Evolutionary conservation across 1,140 invertebrate species (phyloP).

Genomic region (Choristoneura fumiferana): DNA sequence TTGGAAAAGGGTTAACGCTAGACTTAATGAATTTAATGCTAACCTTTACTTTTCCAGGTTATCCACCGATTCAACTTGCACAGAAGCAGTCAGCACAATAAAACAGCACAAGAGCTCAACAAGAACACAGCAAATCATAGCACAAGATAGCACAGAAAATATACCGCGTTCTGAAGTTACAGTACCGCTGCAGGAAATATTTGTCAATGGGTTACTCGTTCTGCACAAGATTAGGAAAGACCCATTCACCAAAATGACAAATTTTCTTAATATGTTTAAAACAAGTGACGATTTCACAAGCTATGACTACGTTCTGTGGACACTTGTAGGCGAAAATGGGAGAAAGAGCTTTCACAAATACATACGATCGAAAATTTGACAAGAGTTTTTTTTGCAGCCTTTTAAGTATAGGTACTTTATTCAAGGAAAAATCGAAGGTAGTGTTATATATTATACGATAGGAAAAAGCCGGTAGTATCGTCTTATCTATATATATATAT

Average conservation of each 20-base stretch:
- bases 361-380: constrained; percentile 7
- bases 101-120: too few species aligned
- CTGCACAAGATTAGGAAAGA: not conserved
- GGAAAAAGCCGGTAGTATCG: too few species aligned
- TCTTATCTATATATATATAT: too few species aligned
- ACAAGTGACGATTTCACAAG: not conserved
- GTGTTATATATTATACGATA: too few species aligned
- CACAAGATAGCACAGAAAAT: not conserved
- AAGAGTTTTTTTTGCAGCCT: too few species aligned
- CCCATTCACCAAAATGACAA: not conserved
- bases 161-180: too few species aligned
- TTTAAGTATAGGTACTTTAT: too few species aligned
- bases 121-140: not conserved
- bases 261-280: not conserved
- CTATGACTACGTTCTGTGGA: not conserved
- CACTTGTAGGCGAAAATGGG: not conserved
- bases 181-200: not conserved
- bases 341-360: not conserved
- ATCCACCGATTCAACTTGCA: too few species aligned
- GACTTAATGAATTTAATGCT: not conserved
- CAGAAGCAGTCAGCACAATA: not conserved
- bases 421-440: too few species aligned
- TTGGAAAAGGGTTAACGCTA: too few species aligned
- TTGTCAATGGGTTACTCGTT: not conserved
- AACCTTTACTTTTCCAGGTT: not conserved